Conservation (phyloP, 2,888 invertebrate genomes). For the Kryphioiulus occultus region DNA sequence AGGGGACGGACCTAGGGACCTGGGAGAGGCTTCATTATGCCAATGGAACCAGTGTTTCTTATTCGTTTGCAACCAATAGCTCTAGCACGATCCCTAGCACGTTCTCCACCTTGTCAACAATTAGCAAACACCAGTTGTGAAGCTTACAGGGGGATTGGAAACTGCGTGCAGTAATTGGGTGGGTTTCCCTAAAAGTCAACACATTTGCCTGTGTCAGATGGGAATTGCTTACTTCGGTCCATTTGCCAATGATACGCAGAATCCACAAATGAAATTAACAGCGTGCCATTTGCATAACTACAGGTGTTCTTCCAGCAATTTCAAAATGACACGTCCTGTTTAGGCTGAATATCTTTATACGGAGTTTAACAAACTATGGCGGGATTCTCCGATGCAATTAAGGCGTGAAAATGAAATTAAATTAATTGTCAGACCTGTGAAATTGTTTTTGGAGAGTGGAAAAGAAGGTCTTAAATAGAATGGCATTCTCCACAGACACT, state of each 20-base stretch:
- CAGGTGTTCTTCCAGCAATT: not conserved
- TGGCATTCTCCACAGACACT: not conserved
- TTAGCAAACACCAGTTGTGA: not conserved
- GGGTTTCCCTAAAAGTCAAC: not conserved
- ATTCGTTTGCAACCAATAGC: not conserved
- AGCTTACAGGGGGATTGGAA: not conserved
- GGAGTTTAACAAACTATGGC: not conserved
- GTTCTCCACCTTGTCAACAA: not conserved
- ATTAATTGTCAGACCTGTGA: not conserved
- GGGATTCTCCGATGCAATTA: not conserved
- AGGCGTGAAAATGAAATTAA: slow-evolving; percentile 12
- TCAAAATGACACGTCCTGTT: not conserved
- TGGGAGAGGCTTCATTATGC: not conserved
- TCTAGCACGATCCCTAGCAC: not conserved
- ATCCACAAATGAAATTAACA: not conserved
- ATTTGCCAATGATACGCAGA: not conserved
- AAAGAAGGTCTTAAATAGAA: not conserved
- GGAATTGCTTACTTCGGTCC: not conserved
- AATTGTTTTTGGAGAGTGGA: not conserved
- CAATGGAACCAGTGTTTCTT: not conserved
- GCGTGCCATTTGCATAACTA: not conserved
- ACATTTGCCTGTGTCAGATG: not conserved
- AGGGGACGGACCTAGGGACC: not conserved
- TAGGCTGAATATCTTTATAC: not conserved
- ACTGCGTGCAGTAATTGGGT: not conserved